Evolutionary conservation across 2,113 vertebrate species (phyloP).

Genomic region (Pseudorhombus dupliciocellatus): DNA sequence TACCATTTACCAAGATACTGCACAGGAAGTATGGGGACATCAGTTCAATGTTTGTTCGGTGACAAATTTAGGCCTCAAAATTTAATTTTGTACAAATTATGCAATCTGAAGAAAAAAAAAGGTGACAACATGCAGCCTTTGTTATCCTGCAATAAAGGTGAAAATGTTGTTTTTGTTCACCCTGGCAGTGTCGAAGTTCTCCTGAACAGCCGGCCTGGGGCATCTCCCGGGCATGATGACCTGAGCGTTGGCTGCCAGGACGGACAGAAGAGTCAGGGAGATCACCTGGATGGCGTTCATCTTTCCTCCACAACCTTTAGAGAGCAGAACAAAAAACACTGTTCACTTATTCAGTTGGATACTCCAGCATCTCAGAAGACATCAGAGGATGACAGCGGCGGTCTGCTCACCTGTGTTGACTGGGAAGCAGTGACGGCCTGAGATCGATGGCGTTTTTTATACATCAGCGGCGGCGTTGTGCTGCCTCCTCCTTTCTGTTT

Average conservation of each 20-base stretch:
- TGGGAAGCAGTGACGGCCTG: background rate
- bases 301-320: conserved; percentile 45
- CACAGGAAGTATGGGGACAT: conserved; percentile 8
- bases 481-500: background rate
- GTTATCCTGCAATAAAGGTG: background rate
- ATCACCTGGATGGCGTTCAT: conserved; percentile 70
- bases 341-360: background rate
- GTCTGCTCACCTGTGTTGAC: conserved; percentile 31
- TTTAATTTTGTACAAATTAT: no score
- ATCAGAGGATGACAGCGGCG: background rate
- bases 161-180: conserved; percentile 37
- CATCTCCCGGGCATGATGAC: conserved; percentile 67
- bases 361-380: background rate
- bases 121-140: background rate
- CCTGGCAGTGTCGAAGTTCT: conserved; percentile 69
- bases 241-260: conserved; percentile 68
- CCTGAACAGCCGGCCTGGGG: conserved; percentile 64
- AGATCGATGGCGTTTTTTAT: conserved; percentile 34
- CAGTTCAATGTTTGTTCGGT: no score
- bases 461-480: background rate
- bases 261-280: conserved; percentile 68
- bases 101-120: no score
- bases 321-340: background rate
- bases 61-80: no score
- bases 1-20: conserved; percentile 90